phyloP scores from a whole-genome alignment of 2,888 invertebrate genomes.

The Augiades crinisus region DNA sequence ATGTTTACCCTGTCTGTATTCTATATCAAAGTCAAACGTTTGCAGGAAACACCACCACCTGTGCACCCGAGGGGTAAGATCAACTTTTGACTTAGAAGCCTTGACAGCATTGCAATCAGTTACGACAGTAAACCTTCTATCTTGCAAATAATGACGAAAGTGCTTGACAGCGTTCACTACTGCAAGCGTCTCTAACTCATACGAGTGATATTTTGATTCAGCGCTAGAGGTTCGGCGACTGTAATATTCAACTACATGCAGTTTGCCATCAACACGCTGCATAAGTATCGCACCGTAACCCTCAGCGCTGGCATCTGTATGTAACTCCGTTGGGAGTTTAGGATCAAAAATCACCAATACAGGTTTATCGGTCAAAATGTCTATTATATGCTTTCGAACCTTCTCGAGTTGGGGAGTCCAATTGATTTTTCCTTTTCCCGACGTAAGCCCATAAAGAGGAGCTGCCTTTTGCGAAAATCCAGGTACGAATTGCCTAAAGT shows the following conservation, averaged over 20 bases:
- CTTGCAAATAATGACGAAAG: too few species aligned
- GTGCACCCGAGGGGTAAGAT: too few species aligned
- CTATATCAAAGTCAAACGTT: too few species aligned
- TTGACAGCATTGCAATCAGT: too few species aligned
- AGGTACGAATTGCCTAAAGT: not conserved
- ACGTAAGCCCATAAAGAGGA: not conserved
- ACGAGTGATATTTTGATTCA: not conserved
- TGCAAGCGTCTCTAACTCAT: not conserved
- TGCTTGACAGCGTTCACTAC: too few species aligned
- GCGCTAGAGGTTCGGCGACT: not conserved
- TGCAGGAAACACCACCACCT: too few species aligned
- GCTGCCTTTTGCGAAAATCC: not conserved
- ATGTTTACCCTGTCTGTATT: too few species aligned
- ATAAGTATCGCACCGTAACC: not conserved
- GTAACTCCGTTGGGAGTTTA: not conserved
- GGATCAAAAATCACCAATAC: not conserved
- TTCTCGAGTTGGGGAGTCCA: not conserved
- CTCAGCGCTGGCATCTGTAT: not conserved
- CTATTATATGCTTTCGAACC: not conserved
- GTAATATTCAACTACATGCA: not conserved
- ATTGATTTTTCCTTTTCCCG: not conserved
- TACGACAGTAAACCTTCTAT: too few species aligned
- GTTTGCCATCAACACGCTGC: not conserved
- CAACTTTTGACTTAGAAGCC: too few species aligned
- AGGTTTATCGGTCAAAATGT: not conserved